Conservation (phyloP, 1,140 invertebrate species). For the Caenorhabditis inopinata region DNA sequence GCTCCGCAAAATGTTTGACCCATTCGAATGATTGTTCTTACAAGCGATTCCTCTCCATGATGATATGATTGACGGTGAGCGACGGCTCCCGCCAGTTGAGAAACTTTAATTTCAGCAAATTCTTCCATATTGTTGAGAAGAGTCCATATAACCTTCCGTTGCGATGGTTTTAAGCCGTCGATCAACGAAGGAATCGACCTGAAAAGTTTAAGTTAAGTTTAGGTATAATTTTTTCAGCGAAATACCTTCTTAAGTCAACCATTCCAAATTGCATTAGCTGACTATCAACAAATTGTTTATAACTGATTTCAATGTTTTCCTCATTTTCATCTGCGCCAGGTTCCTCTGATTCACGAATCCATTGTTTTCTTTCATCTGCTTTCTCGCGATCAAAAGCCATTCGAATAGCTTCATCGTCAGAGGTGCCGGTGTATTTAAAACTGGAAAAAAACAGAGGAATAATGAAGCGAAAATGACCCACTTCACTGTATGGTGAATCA, state of each 20-base stretch:
- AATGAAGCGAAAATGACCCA: conserved; percentile 75
- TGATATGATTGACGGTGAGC: conserved; percentile 94
- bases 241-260: background rate
- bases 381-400: conserved; percentile 11
- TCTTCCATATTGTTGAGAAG: conserved; percentile 88
- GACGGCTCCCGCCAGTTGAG: conserved; percentile 90
- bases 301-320: background rate
- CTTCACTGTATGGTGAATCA: conserved; percentile 84
- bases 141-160: conserved; percentile 88
- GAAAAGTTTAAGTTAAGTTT: background rate
- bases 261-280: conserved; percentile 15
- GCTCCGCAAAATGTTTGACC: conserved; percentile 96
- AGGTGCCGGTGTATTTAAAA: background rate
- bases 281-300: background rate
- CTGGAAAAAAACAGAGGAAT: background rate
- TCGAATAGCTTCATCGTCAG: background rate
- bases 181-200: conserved; percentile 88
- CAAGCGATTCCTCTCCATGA: conserved; percentile 89
- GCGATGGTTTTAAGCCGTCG: conserved; percentile 93
- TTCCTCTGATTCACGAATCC: background rate
- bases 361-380: background rate
- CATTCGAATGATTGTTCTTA: conserved; percentile 90
- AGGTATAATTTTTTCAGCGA: too few species aligned
- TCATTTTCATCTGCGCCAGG: background rate
- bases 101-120: conserved; percentile 91